A percentile compares a stretch with the other conserved stretches of the same genome.
These are phyloP conservation scores for Uropetala carovei DNA, from an alignment of 2,888 invertebrate species.

Conservation along the genomic window DNA sequence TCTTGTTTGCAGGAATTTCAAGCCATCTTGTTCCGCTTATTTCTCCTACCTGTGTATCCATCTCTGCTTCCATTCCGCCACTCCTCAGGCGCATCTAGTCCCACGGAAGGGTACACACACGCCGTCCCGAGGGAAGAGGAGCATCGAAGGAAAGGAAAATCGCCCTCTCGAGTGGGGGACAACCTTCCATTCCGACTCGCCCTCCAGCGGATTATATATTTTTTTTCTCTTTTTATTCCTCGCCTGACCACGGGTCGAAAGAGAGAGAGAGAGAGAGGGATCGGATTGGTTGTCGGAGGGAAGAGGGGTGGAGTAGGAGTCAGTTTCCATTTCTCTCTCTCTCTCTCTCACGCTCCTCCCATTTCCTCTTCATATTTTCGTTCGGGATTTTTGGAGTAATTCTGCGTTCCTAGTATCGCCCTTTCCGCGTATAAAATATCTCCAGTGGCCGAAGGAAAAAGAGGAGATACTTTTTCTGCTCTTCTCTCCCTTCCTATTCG, in stretches of 20 bases:
- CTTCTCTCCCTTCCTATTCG: not conserved
- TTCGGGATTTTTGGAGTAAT: constrained; percentile 18
- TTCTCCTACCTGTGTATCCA: constrained; percentile 37
- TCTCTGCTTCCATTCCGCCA: not conserved
- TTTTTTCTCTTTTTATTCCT: not conserved
- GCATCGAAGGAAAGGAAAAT: constrained; percentile 34
- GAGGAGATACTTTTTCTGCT: constrained; percentile 20
- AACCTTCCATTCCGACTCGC: constrained; percentile 13
- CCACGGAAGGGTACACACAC: not conserved
- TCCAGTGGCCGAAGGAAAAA: not conserved
- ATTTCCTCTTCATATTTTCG: not conserved
- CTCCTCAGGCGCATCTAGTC: not conserved
- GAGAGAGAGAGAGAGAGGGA: not conserved
- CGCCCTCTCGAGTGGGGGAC: not conserved
- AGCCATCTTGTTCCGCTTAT: constrained; percentile 44
- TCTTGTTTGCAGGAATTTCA: constrained; percentile 54
- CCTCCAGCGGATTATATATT: not conserved
- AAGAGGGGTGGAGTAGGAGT: not conserved
- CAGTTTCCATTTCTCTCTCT: constrained; percentile 35
- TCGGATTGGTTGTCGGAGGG: constrained; percentile 44
- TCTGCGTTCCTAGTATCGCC: not conserved
- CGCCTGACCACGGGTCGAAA: constrained; percentile 1
- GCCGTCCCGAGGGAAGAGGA: constrained; percentile 39
- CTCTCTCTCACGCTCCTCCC: not conserved
- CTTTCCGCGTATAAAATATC: not conserved